Evolutionary conservation across 2,888 invertebrate species (phyloP).

Genomic region (Sycophila texana): DNA sequence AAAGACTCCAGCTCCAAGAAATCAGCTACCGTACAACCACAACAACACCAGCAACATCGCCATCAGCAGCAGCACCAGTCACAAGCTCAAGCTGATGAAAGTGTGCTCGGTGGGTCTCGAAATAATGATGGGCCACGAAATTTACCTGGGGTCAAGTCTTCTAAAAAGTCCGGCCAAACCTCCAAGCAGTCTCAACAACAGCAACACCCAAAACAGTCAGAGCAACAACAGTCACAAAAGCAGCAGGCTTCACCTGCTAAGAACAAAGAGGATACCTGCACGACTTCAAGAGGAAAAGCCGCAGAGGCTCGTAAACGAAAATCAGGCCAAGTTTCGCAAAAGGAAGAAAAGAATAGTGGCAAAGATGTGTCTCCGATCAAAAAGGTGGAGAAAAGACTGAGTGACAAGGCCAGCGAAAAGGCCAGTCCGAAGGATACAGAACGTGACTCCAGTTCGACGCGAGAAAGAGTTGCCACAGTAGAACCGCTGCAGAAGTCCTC

Average conservation of each 20-base stretch:
- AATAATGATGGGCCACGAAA: slow-evolving; percentile 75
- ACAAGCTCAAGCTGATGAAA: slow-evolving; percentile 66
- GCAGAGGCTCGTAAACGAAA: slow-evolving; percentile 73
- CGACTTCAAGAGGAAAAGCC: slow-evolving; percentile 63
- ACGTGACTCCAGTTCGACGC: slow-evolving; percentile 22
- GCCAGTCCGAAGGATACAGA: slow-evolving; percentile 29
- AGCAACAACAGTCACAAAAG: slow-evolving; percentile 61
- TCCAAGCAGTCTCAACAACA: slow-evolving; percentile 67
- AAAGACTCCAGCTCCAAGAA: slow-evolving; percentile 66
- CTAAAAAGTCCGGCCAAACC: slow-evolving; percentile 69
- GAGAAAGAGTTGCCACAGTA: slow-evolving; percentile 48
- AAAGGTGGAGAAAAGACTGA: slow-evolving; percentile 71
- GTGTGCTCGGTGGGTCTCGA: slow-evolving; percentile 73
- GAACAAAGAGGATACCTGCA: slow-evolving; percentile 72
- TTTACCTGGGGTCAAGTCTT: slow-evolving; percentile 72
- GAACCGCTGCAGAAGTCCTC: slow-evolving; percentile 46
- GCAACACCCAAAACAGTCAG: slow-evolving; percentile 57
- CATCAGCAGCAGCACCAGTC: slow-evolving; percentile 70
- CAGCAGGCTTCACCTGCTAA: slow-evolving; percentile 74
- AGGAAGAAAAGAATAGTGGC: slow-evolving; percentile 69
- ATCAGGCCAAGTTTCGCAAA: slow-evolving; percentile 68
- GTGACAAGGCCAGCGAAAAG: slow-evolving; percentile 58
- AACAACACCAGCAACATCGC: slow-evolving; percentile 71
- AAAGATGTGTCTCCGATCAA: slow-evolving; percentile 71
- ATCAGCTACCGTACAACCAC: slow-evolving; percentile 68